Evolutionary conservation across 2,113 vertebrate genomes (phyloP).

Genomic region (Mohoua ochrocephala): DNA sequence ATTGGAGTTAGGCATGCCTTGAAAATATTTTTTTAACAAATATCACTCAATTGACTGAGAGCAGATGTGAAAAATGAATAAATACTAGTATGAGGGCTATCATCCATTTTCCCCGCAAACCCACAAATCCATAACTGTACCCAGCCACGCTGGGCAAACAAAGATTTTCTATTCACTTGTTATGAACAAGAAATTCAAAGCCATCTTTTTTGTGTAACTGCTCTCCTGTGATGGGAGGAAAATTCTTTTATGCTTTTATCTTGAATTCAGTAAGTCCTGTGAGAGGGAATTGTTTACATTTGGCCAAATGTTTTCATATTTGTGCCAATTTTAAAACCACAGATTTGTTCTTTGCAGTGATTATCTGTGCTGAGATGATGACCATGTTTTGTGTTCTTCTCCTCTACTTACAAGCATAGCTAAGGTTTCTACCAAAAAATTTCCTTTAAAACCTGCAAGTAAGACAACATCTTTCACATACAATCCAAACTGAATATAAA

Average conservation of each 20-base stretch:
- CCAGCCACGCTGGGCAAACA: not conserved
- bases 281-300: not conserved
- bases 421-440: not conserved
- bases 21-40: not conserved
- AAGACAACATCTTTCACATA: not conserved
- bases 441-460: not conserved
- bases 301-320: slow-evolving; percentile 5
- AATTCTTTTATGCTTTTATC: not conserved
- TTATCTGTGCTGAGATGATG: not conserved
- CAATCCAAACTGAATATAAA: not conserved
- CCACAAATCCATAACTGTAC: not conserved
- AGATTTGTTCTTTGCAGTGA: not conserved
- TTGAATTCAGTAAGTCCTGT: not conserved
- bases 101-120: not conserved
- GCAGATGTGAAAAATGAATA: not conserved
- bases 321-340: not conserved
- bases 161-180: not conserved
- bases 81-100: not conserved
- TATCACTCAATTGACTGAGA: not conserved
- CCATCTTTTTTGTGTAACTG: not conserved
- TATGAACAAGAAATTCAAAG: not conserved
- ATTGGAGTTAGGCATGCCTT: not conserved
- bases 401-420: not conserved
- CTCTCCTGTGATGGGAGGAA: not conserved
- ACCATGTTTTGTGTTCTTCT: not conserved